Conservation (phyloP, 2,797 vertebrate genomes). For the Rousettus madagascariensis region DNA sequence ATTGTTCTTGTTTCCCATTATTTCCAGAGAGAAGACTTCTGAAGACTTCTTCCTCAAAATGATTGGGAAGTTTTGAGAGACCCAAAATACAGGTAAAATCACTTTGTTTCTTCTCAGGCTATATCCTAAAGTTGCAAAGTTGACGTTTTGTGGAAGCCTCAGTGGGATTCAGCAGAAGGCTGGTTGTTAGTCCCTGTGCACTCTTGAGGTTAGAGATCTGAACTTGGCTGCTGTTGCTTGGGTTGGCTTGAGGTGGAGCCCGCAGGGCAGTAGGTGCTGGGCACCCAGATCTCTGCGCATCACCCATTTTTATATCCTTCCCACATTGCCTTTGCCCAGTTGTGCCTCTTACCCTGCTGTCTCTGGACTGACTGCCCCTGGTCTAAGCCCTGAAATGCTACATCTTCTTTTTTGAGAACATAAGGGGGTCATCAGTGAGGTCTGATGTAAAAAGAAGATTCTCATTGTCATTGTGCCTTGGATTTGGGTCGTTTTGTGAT, state of each 20-base stretch:
- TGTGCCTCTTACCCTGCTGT: not conserved
- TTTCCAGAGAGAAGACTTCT: conserved; percentile 33
- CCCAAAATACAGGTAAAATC: not conserved
- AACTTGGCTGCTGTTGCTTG: rapidly evolving
- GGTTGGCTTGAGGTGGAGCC: not conserved
- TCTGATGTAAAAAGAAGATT: not conserved
- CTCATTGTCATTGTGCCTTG: rapidly evolving
- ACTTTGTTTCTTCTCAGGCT: too few species aligned
- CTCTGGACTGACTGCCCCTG: rapidly evolving
- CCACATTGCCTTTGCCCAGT: rapidly evolving
- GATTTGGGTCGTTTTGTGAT: not conserved
- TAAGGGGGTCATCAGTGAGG: not conserved
- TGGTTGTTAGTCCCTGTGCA: rapidly evolving
- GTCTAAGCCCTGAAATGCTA: rapidly evolving
- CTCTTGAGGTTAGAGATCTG: not conserved
- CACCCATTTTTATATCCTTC: too few species aligned
- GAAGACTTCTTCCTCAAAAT: not conserved
- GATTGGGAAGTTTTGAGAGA: not conserved
- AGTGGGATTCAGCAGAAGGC: not conserved
- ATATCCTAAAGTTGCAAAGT: rapidly evolving
- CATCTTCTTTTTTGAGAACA: not conserved
- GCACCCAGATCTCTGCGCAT: too few species aligned
- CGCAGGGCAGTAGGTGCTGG: not conserved
- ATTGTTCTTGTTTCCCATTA: not conserved
- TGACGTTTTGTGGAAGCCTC: not conserved